Conservation (phyloP, 2,113 vertebrate species). For the Phainopepla nitens region DNA sequence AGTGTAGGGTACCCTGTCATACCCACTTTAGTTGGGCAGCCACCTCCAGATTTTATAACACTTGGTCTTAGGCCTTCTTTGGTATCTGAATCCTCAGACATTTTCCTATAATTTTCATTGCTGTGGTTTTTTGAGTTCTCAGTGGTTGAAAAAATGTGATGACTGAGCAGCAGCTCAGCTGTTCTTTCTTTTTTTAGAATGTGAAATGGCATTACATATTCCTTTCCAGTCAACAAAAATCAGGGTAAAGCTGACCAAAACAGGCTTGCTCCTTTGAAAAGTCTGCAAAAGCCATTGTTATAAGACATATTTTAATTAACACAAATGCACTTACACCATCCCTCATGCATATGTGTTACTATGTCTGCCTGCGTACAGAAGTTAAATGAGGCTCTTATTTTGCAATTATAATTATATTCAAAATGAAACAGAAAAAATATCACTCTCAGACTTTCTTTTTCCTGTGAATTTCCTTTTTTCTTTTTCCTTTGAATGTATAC, state of each 20-base stretch:
- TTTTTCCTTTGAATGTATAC: not conserved
- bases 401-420: not conserved
- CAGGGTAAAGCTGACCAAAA: not conserved
- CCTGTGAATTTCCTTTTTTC: not conserved
- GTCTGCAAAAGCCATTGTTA: not conserved
- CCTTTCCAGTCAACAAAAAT: not conserved
- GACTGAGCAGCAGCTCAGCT: not conserved
- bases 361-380: not conserved
- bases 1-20: not conserved
- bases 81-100: not conserved
- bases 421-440: not conserved
- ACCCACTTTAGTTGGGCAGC: not conserved
- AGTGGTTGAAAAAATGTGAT: not conserved
- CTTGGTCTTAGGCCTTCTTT: not conserved
- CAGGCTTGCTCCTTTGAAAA: not conserved
- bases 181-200: not conserved
- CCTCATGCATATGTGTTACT: not conserved
- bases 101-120: not conserved
- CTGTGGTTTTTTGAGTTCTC: not conserved
- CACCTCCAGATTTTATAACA: not conserved
- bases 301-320: not conserved
- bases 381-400: not conserved
- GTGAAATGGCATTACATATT: not conserved
- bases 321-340: not conserved
- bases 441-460: not conserved